phyloP scores from a whole-genome alignment of 1,140 invertebrate genomes.

The Portunus trituberculatus region DNA sequence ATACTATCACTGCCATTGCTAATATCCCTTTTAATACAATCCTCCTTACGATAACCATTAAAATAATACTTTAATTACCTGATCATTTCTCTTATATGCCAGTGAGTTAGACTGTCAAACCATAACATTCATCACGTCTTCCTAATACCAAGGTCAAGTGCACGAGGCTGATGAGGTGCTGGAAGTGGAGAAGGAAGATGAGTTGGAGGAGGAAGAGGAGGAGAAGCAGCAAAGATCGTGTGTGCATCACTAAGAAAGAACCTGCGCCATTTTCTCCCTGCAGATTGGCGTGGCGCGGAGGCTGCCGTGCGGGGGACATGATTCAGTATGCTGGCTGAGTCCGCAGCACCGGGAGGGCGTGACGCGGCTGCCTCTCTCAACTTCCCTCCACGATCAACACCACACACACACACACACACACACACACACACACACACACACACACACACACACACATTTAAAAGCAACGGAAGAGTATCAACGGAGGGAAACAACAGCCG shows the following conservation, averaged over 20 bases:
- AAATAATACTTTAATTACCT: too few species aligned
- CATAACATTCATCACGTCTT: too few species aligned
- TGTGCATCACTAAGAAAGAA: too few species aligned
- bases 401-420: neutral
- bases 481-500: too few species aligned
- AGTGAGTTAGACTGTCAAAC: too few species aligned
- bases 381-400: neutral
- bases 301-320: constrained; percentile 5
- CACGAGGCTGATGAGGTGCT: neutral
- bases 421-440: neutral
- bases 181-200: neutral
- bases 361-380: neutral
- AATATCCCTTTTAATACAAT: too few species aligned
- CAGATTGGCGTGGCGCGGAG: neutral
- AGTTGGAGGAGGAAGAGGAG: neutral
- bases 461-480: too few species aligned
- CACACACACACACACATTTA: too few species aligned
- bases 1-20: too few species aligned
- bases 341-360: neutral
- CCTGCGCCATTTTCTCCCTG: neutral
- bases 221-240: neutral
- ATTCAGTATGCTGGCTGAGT: neutral
- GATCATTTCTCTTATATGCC: too few species aligned
- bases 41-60: too few species aligned
- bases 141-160: too few species aligned